Evolutionary conservation across 2,797 vertebrate species (phyloP).

Genomic region (Enteromius thamalakanensis): DNA sequence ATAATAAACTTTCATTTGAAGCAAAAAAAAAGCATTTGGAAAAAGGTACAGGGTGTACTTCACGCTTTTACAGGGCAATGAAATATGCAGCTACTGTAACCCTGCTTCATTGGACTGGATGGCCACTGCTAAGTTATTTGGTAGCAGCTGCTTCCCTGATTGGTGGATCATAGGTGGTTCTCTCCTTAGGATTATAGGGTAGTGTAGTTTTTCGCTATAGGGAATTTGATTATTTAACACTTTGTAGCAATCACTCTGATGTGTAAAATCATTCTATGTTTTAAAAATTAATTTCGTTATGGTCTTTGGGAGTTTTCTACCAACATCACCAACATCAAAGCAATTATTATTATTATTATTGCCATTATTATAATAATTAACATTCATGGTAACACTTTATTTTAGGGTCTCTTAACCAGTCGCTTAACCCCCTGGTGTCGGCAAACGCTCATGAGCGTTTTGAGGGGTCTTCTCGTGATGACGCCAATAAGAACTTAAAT

Average conservation of each 20-base stretch:
- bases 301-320: not conserved
- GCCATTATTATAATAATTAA: not conserved
- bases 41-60: not conserved
- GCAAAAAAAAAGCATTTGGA: not conserved
- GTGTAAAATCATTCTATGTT: not conserved
- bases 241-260: not conserved
- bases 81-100: not conserved
- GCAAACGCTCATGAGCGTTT: no score
- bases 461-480: no score
- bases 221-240: not conserved
- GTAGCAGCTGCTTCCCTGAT: not conserved
- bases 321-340: not conserved
- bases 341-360: not conserved
- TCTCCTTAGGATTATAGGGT: not conserved
- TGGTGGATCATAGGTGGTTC: not conserved
- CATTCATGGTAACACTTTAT: no score
- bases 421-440: no score
- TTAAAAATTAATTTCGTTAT: not conserved
- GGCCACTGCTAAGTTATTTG: not conserved
- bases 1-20: conserved; percentile 3
- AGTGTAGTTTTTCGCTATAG: not conserved
- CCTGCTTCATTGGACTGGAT: not conserved
- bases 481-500: no score
- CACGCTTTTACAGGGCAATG: not conserved
- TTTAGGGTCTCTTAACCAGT: no score